These are phyloP conservation scores for Zaprionus inermis DNA, from an alignment of 1,140 invertebrate genomes.

Conservation along the genomic window DNA sequence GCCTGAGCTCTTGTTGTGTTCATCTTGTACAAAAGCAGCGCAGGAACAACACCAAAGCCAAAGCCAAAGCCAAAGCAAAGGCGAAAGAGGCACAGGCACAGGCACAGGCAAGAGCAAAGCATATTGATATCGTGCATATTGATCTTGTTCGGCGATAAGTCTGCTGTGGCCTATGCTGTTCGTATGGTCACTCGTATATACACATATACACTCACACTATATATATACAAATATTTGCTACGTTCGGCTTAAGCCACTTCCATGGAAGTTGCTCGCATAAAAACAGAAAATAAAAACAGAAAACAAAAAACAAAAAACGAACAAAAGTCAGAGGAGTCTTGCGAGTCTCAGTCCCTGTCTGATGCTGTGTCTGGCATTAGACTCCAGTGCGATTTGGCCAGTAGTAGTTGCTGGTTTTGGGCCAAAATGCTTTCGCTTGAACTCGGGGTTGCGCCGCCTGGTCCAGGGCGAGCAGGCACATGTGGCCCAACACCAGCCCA, in stretches of 20 bases:
- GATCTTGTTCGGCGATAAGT: slow-evolving; percentile 83
- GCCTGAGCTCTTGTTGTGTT: slow-evolving; percentile 15
- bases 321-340: slow-evolving; percentile 28
- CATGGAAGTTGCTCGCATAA: slow-evolving; percentile 79
- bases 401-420: slow-evolving; percentile 59
- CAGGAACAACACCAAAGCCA: slow-evolving; percentile 31
- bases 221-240: slow-evolving; percentile 76
- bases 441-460: slow-evolving; percentile 62
- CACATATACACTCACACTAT: slow-evolving; percentile 38
- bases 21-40: slow-evolving; percentile 24
- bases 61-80: slow-evolving; percentile 6
- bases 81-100: background rate
- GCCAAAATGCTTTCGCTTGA: slow-evolving; percentile 62
- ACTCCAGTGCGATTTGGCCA: slow-evolving; percentile 63
- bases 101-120: slow-evolving; percentile 24
- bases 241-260: slow-evolving; percentile 79
- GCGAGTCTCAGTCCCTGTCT: background rate
- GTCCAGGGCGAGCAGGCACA: slow-evolving; percentile 53
- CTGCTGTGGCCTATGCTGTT: slow-evolving; percentile 58
- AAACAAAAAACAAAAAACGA: slow-evolving; percentile 25
- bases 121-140: slow-evolving; percentile 84
- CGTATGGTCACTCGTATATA: slow-evolving; percentile 16
- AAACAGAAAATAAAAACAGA: slow-evolving; percentile 37
- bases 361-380: slow-evolving; percentile 57
- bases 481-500: slow-evolving; percentile 58